These are phyloP conservation scores for Acromyrmex charruanus DNA, from an alignment of 1,140 invertebrate genomes.

Conservation along the genomic window DNA sequence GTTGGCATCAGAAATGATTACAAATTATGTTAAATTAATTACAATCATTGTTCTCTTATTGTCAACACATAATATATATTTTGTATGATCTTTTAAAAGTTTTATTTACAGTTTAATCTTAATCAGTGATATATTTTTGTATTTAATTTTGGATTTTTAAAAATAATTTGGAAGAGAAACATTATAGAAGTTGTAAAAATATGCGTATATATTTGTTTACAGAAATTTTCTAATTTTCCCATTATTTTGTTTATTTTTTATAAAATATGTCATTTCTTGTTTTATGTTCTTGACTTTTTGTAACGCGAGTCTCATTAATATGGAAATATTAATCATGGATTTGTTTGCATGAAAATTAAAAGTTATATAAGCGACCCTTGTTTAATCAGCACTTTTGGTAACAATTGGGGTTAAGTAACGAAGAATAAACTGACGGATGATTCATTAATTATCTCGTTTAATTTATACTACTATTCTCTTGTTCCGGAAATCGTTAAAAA, in stretches of 20 bases:
- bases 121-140: neutral
- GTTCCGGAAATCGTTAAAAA: slow-evolving; percentile 69
- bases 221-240: neutral
- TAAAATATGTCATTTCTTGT: neutral
- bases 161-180: neutral
- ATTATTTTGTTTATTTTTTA: neutral
- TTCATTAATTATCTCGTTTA: neutral
- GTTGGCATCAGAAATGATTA: no score
- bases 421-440: slow-evolving; percentile 17
- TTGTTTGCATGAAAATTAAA: neutral
- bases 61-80: neutral
- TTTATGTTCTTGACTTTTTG: neutral
- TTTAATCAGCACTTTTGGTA: neutral
- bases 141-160: neutral
- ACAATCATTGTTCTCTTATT: no score
- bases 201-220: neutral
- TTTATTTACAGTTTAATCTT: neutral
- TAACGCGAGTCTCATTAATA: neutral
- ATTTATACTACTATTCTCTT: slow-evolving; percentile 21
- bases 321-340: neutral
- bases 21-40: no score
- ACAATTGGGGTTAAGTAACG: neutral
- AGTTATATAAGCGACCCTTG: neutral
- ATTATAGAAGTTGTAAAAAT: neutral
- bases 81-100: neutral